These are phyloP conservation scores for Ormyrus rosae DNA, from an alignment of 2,888 invertebrate genomes.

Conservation along the genomic window DNA sequence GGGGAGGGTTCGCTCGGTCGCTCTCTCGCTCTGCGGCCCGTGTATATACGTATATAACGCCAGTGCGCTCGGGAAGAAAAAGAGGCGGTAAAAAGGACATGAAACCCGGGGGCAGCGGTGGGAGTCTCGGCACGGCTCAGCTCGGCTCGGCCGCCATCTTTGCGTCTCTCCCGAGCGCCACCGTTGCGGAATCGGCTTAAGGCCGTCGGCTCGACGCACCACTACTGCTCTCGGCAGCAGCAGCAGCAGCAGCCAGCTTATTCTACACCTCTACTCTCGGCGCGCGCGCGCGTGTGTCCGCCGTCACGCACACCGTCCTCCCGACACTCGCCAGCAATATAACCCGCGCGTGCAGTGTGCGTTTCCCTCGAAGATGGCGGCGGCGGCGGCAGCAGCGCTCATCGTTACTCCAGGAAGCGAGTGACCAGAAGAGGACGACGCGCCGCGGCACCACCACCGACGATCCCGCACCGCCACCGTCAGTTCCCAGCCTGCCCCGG, in stretches of 20 bases:
- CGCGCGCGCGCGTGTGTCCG: not conserved
- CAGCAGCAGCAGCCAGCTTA: not conserved
- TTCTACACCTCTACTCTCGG: not conserved
- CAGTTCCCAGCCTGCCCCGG: no score
- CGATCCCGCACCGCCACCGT: no score
- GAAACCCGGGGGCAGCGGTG: not conserved
- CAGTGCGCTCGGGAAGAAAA: no score
- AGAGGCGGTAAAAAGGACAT: constrained; percentile 31
- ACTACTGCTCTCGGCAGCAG: no score
- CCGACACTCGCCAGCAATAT: not conserved
- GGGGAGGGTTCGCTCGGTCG: no score
- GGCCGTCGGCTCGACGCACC: not conserved
- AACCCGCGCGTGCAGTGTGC: constrained; percentile 14
- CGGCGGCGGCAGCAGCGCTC: constrained; percentile 40
- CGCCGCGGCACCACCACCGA: no score
- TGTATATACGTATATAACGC: no score
- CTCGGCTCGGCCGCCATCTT: constrained; percentile 50
- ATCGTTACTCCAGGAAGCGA: constrained; percentile 31
- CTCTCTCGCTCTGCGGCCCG: no score
- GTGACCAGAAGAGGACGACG: no score
- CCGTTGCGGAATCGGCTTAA: constrained; percentile 45
- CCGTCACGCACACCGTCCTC: no score
- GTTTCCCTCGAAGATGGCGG: constrained; percentile 56
- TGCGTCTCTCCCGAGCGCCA: constrained; percentile 37
- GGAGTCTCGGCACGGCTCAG: constrained; percentile 8